Percentiles rank a stretch among this genome's conserved stretches.
These are phyloP conservation scores for Pseudoatta argentina DNA, from an alignment of 1,140 invertebrate species.

Conservation along the genomic window DNA sequence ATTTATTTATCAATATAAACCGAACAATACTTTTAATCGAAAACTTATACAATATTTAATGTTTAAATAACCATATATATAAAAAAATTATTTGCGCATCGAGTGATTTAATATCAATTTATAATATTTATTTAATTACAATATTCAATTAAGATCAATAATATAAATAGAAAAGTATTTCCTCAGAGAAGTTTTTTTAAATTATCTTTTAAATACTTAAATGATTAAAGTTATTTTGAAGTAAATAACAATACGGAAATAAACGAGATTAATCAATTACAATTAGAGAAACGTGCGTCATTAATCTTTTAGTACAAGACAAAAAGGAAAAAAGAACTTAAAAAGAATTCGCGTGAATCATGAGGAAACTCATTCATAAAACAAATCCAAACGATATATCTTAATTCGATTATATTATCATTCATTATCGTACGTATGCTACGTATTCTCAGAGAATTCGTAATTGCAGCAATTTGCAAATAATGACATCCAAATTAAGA, in stretches of 20 bases:
- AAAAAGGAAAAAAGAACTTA: neutral
- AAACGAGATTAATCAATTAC: neutral
- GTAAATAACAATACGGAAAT: too few relatives aligned
- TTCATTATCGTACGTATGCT: neutral
- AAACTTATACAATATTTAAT: neutral
- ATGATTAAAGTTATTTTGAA: neutral
- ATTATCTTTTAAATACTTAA: neutral
- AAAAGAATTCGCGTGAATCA: neutral
- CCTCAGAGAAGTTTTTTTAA: neutral
- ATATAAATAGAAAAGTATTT: neutral
- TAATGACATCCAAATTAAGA: neutral
- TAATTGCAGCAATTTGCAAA: neutral
- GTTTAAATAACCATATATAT: too few relatives aligned
- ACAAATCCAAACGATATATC: neutral
- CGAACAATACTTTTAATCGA: neutral
- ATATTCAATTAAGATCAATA: conserved; percentile 14
- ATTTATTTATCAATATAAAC: neutral
- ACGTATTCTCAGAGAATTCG: neutral
- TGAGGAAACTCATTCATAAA: conserved; percentile 13
- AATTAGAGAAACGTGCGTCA: conserved; percentile 4
- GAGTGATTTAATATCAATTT: neutral
- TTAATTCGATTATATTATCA: neutral
- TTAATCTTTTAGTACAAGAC: neutral
- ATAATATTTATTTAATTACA: neutral
- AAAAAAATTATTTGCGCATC: neutral